phyloP scores from a whole-genome alignment of 2,888 invertebrate species.

The Epinotia brunnichana region DNA sequence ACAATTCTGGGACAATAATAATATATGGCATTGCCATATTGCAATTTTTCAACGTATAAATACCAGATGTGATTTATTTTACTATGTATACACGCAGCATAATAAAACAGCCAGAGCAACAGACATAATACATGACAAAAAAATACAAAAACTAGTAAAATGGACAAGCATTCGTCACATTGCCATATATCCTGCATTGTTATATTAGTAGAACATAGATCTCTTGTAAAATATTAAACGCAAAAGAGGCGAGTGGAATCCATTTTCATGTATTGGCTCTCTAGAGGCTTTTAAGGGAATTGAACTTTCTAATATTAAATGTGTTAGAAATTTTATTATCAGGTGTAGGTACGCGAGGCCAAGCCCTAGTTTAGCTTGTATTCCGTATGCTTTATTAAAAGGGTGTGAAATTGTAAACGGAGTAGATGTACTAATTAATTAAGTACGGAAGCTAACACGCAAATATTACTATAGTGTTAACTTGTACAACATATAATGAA shows the following conservation, averaged over 20 bases:
- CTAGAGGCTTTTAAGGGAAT: slow-evolving; percentile 54
- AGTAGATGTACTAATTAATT: slow-evolving; percentile 32
- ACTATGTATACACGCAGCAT: too few species aligned
- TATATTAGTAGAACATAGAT: too few species aligned
- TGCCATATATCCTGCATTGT: too few species aligned
- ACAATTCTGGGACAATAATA: too few species aligned
- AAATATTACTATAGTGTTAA: background rate
- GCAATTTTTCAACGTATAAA: too few species aligned
- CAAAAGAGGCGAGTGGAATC: slow-evolving; percentile 11
- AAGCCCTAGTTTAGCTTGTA: slow-evolving; percentile 51
- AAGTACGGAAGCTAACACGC: background rate
- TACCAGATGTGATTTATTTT: too few species aligned
- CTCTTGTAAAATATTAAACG: background rate
- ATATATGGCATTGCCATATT: too few species aligned
- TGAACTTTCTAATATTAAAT: slow-evolving; percentile 48
- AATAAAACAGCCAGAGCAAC: too few species aligned
- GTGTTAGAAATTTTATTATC: slow-evolving; percentile 20
- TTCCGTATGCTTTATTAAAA: background rate
- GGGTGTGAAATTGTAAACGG: slow-evolving; percentile 41
- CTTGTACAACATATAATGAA: background rate
- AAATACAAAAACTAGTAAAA: too few species aligned
- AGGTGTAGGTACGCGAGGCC: slow-evolving; percentile 46
- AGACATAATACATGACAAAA: too few species aligned
- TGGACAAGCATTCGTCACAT: too few species aligned
- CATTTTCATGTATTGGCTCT: slow-evolving; percentile 44